These are phyloP conservation scores for Octonoba sinensis DNA, from an alignment of 2,888 invertebrate species.

Conservation along the genomic window DNA sequence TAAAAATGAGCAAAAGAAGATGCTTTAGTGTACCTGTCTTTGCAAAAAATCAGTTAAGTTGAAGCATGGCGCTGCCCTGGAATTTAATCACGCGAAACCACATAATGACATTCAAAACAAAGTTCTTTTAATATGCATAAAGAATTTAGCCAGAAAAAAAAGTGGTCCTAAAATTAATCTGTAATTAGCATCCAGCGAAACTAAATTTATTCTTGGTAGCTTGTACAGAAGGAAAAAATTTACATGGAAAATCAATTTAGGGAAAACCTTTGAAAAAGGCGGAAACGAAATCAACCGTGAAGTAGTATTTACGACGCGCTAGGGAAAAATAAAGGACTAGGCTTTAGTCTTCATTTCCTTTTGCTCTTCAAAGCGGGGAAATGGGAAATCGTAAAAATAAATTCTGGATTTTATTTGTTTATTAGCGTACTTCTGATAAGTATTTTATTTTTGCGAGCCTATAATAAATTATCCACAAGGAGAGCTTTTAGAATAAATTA, in stretches of 20 bases:
- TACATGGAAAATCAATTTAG: constrained; percentile 60
- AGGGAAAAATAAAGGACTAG: constrained; percentile 50
- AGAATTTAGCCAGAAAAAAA: constrained; percentile 13
- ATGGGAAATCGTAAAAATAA: constrained; percentile 49
- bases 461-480: too few species aligned
- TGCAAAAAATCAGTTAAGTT: neutral
- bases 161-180: constrained; percentile 48
- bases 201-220: constrained; percentile 38
- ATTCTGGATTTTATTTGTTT: constrained; percentile 51
- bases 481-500: too few species aligned
- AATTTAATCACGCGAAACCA: constrained; percentile 30
- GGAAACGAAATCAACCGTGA: constrained; percentile 46
- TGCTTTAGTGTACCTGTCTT: neutral
- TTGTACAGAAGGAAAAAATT: constrained; percentile 31
- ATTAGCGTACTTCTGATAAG: constrained; percentile 49
- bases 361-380: constrained; percentile 37
- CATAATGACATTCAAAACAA: constrained; percentile 30
- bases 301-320: constrained; percentile 55
- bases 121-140: constrained; percentile 22
- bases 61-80: neutral
- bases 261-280: constrained; percentile 25
- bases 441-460: neutral
- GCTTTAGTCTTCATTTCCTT: constrained; percentile 57
- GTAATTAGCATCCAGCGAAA: constrained; percentile 48
- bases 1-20: too few species aligned